A percentile compares a stretch with the other conserved stretches of the same genome.
These are phyloP conservation scores for Metacarcinus magister DNA, from an alignment of 2,888 invertebrate genomes.

Conservation along the genomic window DNA sequence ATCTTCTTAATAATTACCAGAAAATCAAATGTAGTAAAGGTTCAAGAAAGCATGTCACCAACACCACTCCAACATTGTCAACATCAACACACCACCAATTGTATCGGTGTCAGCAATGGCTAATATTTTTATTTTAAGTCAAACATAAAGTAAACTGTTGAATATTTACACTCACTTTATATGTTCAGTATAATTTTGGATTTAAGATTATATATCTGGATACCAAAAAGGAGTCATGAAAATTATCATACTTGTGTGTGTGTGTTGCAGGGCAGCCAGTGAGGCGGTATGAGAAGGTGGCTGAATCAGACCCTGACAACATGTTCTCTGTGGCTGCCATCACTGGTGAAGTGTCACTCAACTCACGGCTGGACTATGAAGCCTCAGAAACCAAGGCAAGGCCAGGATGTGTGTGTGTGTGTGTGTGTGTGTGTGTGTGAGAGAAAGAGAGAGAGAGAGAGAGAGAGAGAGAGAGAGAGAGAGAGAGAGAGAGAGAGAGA, in stretches of 20 bases:
- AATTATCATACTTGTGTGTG: not conserved
- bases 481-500: no score
- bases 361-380: slow-evolving; percentile 92
- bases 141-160: no score
- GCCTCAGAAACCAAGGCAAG: slow-evolving; percentile 85
- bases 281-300: slow-evolving; percentile 83
- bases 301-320: slow-evolving; percentile 83
- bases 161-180: no score
- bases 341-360: slow-evolving; percentile 90
- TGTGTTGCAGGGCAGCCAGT: slow-evolving; percentile 82
- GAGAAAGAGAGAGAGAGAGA: not conserved
- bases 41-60: no score
- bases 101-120: no score
- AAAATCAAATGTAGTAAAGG: no score
- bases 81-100: no score
- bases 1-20: no score
- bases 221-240: not conserved
- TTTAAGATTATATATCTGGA: not conserved
- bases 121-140: no score
- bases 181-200: no score
- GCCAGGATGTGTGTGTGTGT: not conserved
- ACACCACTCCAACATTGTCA: no score
- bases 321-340: slow-evolving; percentile 86
- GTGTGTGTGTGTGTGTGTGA: not conserved
- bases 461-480: not conserved